Evolutionary conservation across 1,140 invertebrate genomes (phyloP), one percentile per base, ranked within the genome.

Genomic region (Leptinotarsa lineolata): DNA sequence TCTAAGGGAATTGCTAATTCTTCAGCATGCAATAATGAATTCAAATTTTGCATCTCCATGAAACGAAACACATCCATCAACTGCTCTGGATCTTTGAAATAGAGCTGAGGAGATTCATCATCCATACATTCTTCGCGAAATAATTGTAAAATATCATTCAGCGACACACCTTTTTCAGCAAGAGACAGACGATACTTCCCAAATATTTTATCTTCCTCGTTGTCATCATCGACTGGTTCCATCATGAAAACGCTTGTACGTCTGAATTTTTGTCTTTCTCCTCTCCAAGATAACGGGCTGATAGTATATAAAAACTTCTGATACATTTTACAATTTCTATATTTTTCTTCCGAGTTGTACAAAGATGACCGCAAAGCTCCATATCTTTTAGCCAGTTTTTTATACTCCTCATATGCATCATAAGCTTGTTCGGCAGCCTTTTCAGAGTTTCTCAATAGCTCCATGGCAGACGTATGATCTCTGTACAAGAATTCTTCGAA

Each of bases 1-100:
- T 86, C 84, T 76, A 88, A 85, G 11, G 88, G 88, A 20, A 84
- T 83, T 6, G 86, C 87, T n/a, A 92, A 78, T 70, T 88, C 87
- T 80, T 91, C 90, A 0, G 89, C 86, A 54, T 90, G 88, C 54
- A 89, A 83, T 77, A 91, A 84, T 22, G 88, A 89, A 78, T 90
- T 90, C 13, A 91, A 82, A 83, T 91, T 91, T 81, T 91, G 90
- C 70, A 88, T 84, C 78, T 90, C 90, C 65, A 91, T 86, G 48
- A 86, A 84, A 70, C 82, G 80, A 76, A 92, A 91, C 15, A 88
- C 85, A 8, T 83, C 79, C 4, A 88, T 75, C 8, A 92, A 78
- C 70, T 91, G 87, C 4, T 84, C 80, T 2, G 90, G 87, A 54
- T 87, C 85, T 54, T 87, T 82, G 77, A 92, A 91, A 78, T 88